Conservation (phyloP, 2,888 invertebrate genomes). For the Notodonta dromedarius region DNA sequence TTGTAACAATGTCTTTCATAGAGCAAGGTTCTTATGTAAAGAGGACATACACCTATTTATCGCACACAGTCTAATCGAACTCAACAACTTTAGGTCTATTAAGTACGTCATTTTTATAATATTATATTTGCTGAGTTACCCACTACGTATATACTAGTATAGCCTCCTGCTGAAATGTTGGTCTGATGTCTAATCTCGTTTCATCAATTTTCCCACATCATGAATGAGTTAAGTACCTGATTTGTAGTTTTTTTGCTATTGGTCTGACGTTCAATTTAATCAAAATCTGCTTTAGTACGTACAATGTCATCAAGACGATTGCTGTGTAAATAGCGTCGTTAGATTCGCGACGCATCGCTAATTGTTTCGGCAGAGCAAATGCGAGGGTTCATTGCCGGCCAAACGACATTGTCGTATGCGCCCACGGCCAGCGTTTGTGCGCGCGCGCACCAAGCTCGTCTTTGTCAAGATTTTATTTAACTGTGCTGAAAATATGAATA, state of each 20-base stretch:
- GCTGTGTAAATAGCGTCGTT: conserved; percentile 57
- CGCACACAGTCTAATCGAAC: neutral
- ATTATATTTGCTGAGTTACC: no score
- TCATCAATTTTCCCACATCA: no score
- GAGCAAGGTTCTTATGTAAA: conserved; percentile 34
- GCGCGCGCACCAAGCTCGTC: conserved; percentile 17
- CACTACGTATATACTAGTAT: no score
- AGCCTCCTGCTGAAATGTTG: neutral
- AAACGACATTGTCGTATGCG: conserved; percentile 61
- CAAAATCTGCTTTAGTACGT: conserved; percentile 20
- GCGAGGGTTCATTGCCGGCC: conserved; percentile 80
- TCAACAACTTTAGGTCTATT: no score
- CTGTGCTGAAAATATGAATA: conserved; percentile 1
- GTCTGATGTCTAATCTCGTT: no score
- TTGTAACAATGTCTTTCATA: conserved; percentile 33
- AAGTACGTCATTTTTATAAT: no score
- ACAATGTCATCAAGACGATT: conserved; percentile 37
- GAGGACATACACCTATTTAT: no score
- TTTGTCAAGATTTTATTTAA: conserved; percentile 15
- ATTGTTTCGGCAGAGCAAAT: conserved; percentile 79
- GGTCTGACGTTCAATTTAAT: conserved; percentile 11
- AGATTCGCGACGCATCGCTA: conserved; percentile 69
- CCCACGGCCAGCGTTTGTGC: conserved; percentile 49
- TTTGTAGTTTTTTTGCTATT: conserved; percentile 16
- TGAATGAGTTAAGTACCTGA: no score